A percentile compares a stretch with the other conserved stretches of the same genome.
phyloP scores from a whole-genome alignment of 2,888 invertebrate species.

The Shargacucullia verbasci region DNA sequence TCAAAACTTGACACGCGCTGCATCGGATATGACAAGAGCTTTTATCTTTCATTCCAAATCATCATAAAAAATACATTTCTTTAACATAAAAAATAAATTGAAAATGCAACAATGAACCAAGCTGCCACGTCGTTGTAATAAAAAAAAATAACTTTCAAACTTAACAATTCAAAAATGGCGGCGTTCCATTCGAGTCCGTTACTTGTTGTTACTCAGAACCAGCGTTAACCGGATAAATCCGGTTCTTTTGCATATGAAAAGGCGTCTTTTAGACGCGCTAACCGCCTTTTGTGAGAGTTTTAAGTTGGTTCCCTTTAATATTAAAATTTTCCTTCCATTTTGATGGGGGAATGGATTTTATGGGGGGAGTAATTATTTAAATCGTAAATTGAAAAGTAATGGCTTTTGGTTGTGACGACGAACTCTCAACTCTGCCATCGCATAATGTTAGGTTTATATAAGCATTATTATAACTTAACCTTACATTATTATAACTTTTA shows the following conservation, averaged over 20 bases:
- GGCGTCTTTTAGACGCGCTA: constrained; percentile 50
- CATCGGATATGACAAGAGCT: no score
- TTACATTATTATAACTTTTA: no score
- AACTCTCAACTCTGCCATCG: no score
- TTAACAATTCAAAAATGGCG: constrained; percentile 52
- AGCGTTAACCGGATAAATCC: constrained; percentile 54
- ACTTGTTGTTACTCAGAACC: constrained; percentile 49
- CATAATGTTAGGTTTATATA: no score
- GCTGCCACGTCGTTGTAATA: constrained; percentile 35
- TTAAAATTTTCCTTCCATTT: constrained; percentile 45
- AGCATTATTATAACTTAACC: no score
- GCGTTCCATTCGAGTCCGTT: constrained; percentile 38
- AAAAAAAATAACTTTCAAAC: constrained; percentile 38
- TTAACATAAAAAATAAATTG: constrained; percentile 17
- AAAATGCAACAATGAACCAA: constrained; percentile 40
- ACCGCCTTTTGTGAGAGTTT: constrained; percentile 47
- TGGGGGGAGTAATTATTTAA: constrained; percentile 22
- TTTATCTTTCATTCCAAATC: no score
- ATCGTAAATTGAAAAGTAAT: neutral
- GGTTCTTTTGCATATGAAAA: constrained; percentile 61
- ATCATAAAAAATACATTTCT: no score
- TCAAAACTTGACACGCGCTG: no score
- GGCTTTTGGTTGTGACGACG: no score
- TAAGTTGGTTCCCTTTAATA: constrained; percentile 49
- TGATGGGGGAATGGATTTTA: constrained; percentile 37